Percentiles rank a stretch among this genome's conserved stretches.
phyloP scores from a whole-genome alignment of 2,888 invertebrate genomes.

The Netelia fuscicornis region DNA sequence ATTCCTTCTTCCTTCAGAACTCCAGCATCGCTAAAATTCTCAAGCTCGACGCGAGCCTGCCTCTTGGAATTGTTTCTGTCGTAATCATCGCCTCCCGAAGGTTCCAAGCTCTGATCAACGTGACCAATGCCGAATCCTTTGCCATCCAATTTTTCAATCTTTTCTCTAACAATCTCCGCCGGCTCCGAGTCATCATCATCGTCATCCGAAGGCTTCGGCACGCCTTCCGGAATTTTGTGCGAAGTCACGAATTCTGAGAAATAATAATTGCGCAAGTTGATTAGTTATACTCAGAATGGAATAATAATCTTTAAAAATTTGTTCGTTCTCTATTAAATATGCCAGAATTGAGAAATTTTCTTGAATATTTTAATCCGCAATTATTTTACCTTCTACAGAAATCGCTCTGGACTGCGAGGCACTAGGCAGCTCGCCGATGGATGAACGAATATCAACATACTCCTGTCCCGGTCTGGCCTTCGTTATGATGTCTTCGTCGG shows the following conservation, averaged over 20 bases:
- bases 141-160: conserved; percentile 76
- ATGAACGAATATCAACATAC: conserved; percentile 88
- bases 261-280: conserved; percentile 11
- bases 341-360: neutral
- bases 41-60: conserved; percentile 79
- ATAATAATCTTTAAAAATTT: neutral
- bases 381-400: conserved; percentile 74
- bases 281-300: neutral
- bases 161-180: conserved; percentile 75
- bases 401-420: conserved; percentile 69
- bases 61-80: conserved; percentile 75
- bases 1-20: conserved; percentile 79
- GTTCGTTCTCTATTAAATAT: neutral
- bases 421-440: conserved; percentile 70
- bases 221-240: conserved; percentile 88
- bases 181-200: conserved; percentile 75
- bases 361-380: neutral
- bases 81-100: conserved; percentile 69
- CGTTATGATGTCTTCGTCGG: conserved; percentile 88
- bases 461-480: conserved; percentile 89
- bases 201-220: conserved; percentile 82
- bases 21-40: conserved; percentile 80
- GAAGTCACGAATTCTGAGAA: conserved; percentile 88
- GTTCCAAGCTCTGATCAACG: conserved; percentile 71
- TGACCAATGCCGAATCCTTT: conserved; percentile 66